A percentile compares a stretch with the other conserved stretches of the same genome.
Evolutionary conservation across 2,113 vertebrate species (phyloP).

Genomic region (Antennarius striatus): DNA sequence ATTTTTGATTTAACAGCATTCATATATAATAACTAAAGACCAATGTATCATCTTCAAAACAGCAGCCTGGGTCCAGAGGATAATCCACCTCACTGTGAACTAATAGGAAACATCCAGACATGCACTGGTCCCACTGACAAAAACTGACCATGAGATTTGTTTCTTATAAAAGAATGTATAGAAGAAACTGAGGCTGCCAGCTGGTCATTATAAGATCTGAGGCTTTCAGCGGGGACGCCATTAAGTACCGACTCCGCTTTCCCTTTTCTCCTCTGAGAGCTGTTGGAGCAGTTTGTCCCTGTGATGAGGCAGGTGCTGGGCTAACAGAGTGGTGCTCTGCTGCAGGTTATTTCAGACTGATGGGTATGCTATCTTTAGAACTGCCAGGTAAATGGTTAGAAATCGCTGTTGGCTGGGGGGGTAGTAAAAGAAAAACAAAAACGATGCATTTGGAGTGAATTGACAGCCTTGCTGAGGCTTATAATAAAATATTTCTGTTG

Average conservation of each 20-base stretch:
- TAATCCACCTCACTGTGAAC: too few relatives aligned
- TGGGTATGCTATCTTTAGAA: conserved; percentile 18
- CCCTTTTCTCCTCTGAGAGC: conserved; percentile 1
- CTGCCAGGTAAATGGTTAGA: neutral
- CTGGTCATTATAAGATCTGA: conserved; percentile 9
- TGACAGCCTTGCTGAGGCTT: conserved; percentile 23
- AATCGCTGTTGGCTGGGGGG: too few relatives aligned
- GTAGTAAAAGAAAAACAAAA: too few relatives aligned
- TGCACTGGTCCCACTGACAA: too few relatives aligned
- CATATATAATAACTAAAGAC: too few relatives aligned
- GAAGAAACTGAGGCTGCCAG: neutral
- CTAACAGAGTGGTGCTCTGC: neutral
- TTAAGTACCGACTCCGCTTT: neutral
- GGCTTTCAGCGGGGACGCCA: neutral
- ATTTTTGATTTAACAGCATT: too few relatives aligned
- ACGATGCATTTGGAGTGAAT: neutral
- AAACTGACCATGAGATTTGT: too few relatives aligned
- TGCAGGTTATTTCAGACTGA: conserved; percentile 3
- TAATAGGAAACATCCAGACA: too few relatives aligned
- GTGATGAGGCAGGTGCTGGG: conserved; percentile 11
- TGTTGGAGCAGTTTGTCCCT: conserved; percentile 20
- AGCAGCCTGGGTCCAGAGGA: too few relatives aligned
- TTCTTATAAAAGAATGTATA: too few relatives aligned
- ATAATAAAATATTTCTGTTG: conserved; percentile 10
- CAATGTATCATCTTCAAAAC: too few relatives aligned